Conservation (phyloP, 2,797 vertebrate species). For the Chelidonichthys spinosus region DNA sequence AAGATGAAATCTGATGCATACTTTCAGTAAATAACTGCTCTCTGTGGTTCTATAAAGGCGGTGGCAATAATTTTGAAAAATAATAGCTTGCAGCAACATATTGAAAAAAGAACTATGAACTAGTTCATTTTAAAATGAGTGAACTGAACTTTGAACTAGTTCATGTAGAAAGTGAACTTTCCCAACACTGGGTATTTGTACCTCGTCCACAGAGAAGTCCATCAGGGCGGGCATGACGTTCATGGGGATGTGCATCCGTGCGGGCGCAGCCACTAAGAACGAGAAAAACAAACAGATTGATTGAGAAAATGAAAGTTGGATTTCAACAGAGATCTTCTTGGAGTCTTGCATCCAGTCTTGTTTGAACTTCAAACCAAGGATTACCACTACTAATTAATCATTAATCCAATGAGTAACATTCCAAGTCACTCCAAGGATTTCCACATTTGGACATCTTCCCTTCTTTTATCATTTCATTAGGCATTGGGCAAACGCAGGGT, state of each 20-base stretch:
- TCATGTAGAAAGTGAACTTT: too few species aligned
- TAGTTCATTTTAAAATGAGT: too few species aligned
- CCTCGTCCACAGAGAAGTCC: constrained; percentile 28
- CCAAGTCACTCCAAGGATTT: not conserved
- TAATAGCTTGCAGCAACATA: too few species aligned
- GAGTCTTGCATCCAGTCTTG: not conserved
- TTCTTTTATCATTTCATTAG: not conserved
- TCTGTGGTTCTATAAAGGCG: too few species aligned
- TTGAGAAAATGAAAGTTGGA: not conserved
- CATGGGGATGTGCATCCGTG: constrained; percentile 74
- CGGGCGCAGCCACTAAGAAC: constrained; percentile 37
- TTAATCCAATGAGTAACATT: not conserved
- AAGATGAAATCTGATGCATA: too few species aligned
- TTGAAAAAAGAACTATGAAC: too few species aligned
- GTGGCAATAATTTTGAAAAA: too few species aligned
- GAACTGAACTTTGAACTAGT: too few species aligned
- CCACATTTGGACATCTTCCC: not conserved
- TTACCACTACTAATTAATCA: not conserved
- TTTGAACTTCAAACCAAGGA: not conserved
- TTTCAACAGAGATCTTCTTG: not conserved
- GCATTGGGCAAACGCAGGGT: too few species aligned
- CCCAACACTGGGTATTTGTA: not conserved
- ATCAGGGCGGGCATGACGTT: constrained; percentile 40
- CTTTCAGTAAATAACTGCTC: too few species aligned
- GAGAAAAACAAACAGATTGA: not conserved